Evolutionary conservation across 2,888 invertebrate genomes (phyloP), one percentile per base, ranked within the genome.

Genomic region (Tromatobia lineatoria): DNA sequence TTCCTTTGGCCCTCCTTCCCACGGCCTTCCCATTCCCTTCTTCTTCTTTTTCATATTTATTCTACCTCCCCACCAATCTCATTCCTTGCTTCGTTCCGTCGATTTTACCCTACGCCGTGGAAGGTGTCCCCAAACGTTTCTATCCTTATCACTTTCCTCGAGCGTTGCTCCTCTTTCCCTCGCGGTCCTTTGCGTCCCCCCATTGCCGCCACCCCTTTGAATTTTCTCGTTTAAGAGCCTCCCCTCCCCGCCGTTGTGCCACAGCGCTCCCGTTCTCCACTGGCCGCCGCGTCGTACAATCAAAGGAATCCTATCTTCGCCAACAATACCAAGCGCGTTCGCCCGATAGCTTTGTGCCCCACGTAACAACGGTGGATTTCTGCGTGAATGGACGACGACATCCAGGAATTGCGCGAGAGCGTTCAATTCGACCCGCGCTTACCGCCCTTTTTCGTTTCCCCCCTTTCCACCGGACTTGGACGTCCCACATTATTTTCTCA

Each of bases 231-330:
- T 34, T 10, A n/a, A 69, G n/a, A n/a, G 42, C 52, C 67, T 34
- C 38, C 50, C 42, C 38, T 23, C 38, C n/a, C 15, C 59, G 66
- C 66, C 61, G 42, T 42, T 71, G 25, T 18, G 57, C 23, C 45
- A 66, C 69, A 57, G 20, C 66, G 25, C 67, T 11, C 38, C 29
- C 42, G 6, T 23, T 29, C 67, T 61, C 57, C 54, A 25, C 71
- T 42, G 29, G 23, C 52, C 73, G 50, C 47, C 80, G 86, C 73
- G 50, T 54, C 80, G 86, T 85, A 88, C 91, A 91, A 90, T 91
- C 90, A 89, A 90, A 90, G 90, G 89, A 90, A 91, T 90, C 89
- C 89, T 90, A 90, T 91, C 90, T 90, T 90, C 85, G 88, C 83
- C 89, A 87, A 90, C 90, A 91, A 91, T 91, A 89, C 88, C 87